Base-by-base conservation (phyloP, 2,888 invertebrate genomes). In the Eretmocerus hayati region DNA sequence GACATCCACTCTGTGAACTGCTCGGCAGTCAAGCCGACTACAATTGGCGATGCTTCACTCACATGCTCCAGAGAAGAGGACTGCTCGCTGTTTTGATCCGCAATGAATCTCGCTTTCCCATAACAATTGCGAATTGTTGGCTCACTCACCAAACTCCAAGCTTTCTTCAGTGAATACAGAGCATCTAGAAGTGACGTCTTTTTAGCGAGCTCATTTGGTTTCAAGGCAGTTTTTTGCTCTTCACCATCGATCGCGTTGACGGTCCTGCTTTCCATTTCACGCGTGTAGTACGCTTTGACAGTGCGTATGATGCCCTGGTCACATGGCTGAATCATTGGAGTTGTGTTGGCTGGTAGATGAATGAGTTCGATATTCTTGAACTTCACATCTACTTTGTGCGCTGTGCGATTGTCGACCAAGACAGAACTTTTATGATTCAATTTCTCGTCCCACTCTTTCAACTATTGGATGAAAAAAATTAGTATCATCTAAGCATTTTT, bases 271-370 rank as follows among this genome's bases (percentile, higher is more conserved):
- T 16, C 15, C 35, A 35, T 35, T 11, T 35, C 15, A 6, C 6
- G 6, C 16, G n/a, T 9, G 35, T 35, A 35, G 15, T 35, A 35
- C 6, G 35, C 35, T 35, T 35, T 35, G 5, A 35, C 6, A 16
- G 35, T 35, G 8, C 35, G 35, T n/a, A 35, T 35, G 15, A 35
- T 35, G 35, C 35, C 35, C 15, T 35, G 35, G 35, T 35, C 35
- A 35, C 35, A 35, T 16, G 15, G 35, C 16, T 35, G 35, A 5
- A 35, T 11, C 9, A 35, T 35, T 15, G 35, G 15, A 11, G 35
- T 35, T 35, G 35, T 35, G 35, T 35, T 35, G n/a, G 35, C 35
- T n/a, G 35, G 35, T 35, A 35, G 16, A 35, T 35, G 15, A 35
- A 35, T n/a, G 15, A 35, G 6, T n/a, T n/a, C 15, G 15, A 35